Evolutionary conservation across 2,113 vertebrate genomes (phyloP), one percentile per base, ranked within the genome.

Genomic region (Strix aluco): DNA sequence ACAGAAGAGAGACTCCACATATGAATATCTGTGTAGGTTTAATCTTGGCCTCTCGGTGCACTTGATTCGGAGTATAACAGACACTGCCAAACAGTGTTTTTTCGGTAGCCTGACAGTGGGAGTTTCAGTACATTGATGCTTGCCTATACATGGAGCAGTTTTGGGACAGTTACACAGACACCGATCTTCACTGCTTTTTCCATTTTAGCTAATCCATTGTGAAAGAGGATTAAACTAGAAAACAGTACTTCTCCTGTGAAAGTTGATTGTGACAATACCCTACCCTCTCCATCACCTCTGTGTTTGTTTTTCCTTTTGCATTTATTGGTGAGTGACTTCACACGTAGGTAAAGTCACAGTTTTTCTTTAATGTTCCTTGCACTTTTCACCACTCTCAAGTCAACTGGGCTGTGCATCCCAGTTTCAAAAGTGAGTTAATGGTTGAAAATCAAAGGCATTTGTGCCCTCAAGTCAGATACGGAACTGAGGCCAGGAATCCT

Each of bases 191-290:
- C 62, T 66, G 49, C 27, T 90, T 81, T 88, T 88, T 77, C 27
- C 25, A 9, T 36, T 70, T 61, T 86, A 54, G 22, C 58, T 86
- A 93, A 96, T 94, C 58, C 71, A 72, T 71, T 86, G 57, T 70
- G 62, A 80, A 87, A 88, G 40, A 72, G 49, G 49, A 94, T 88
- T 91, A 81, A 81, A 58, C 51, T 38, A 78, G 59, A 77, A 94
- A 84, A 71, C 22, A 71, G 42, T 67, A 36, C 15, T 81, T 26
- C 73, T 91, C 55, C 36, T 55, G 63, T 88, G 86, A 90, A 96
- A 81, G 19, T 1, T 59, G 67, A 54, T 25, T 55, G 19, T 90
- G 34, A 25, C 27, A 61, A 80, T 77, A 66, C 26, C 13, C 20
- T 84, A 30, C 86, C 72, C 38, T 84, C 30, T 74, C 46, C 29